Evolutionary conservation across 2,113 vertebrate species (phyloP).

Genomic region (Syngnathus typhle): DNA sequence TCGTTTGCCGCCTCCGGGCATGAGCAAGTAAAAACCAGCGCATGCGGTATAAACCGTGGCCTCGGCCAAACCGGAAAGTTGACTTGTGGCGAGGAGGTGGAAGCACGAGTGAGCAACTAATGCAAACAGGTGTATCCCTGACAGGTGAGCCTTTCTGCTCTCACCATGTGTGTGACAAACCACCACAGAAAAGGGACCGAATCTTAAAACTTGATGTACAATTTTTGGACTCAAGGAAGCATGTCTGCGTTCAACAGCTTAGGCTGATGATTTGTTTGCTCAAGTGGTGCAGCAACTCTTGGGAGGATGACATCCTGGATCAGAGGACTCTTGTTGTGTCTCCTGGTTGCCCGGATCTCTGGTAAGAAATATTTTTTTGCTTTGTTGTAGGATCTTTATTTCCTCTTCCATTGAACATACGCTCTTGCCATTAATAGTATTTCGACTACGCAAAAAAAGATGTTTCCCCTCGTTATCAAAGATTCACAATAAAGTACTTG

Average conservation of each 20-base stretch:
- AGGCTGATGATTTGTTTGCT: slow-evolving; percentile 1
- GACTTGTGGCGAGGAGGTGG: slow-evolving; percentile 30
- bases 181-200: slow-evolving; percentile 21
- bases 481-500: neutral
- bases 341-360: slow-evolving; percentile 37
- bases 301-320: slow-evolving; percentile 54
- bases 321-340: slow-evolving; percentile 27
- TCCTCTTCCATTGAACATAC: neutral
- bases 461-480: neutral
- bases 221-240: neutral
- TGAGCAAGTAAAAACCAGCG: slow-evolving; percentile 54
- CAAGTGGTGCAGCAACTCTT: slow-evolving; percentile 13
- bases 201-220: neutral
- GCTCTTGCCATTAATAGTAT: too few species aligned
- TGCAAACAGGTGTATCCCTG: slow-evolving; percentile 62
- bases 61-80: slow-evolving; percentile 49
- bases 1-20: slow-evolving; percentile 23
- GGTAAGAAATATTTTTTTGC: slow-evolving; percentile 46
- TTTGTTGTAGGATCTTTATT: neutral
- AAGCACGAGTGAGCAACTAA: neutral
- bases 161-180: slow-evolving; percentile 15
- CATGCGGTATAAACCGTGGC: slow-evolving; percentile 51
- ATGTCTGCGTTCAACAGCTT: neutral
- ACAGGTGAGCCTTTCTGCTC: slow-evolving; percentile 30
- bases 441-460: too few species aligned